phyloP scores from a whole-genome alignment of 53 echinoderm and acorn worm genomes.

The Astropecten irregularis region DNA sequence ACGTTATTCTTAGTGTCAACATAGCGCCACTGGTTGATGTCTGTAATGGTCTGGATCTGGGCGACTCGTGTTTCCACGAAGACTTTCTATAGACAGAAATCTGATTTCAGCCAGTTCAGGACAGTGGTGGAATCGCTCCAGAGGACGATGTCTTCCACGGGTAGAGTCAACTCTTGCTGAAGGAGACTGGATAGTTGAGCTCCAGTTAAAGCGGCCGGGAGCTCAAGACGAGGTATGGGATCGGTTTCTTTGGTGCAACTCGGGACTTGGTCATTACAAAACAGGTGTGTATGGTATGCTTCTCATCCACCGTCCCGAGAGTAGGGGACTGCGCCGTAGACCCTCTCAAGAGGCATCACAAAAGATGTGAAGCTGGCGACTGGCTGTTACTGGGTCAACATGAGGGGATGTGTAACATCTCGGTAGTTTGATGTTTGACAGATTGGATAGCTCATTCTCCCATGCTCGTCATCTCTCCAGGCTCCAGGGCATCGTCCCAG shows the following conservation, averaged over 20 bases:
- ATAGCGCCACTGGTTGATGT: background rate
- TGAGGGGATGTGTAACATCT: constrained; percentile 11
- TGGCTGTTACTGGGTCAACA: too few relatives aligned
- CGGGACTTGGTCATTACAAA: constrained; percentile 18
- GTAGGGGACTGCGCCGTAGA: background rate
- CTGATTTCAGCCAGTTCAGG: constrained; percentile 25
- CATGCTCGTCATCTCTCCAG: constrained; percentile 17
- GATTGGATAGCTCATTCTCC: background rate
- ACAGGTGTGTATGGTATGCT: background rate
- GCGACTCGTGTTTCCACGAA: constrained; percentile 39
- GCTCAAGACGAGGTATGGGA: background rate
- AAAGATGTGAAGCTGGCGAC: too few relatives aligned
- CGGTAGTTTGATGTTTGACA: constrained; percentile 10
- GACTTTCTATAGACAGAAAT: constrained; percentile 10
- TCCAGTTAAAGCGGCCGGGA: background rate
- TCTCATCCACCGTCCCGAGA: background rate
- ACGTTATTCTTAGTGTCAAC: too few relatives aligned
- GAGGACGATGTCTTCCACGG: background rate
- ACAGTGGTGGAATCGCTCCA: constrained; percentile 9
- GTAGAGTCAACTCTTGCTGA: background rate
- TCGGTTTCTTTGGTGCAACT: constrained; percentile 3
- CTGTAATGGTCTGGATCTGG: constrained; percentile 26
- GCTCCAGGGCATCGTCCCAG: constrained; percentile 17
- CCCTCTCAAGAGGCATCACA: background rate
- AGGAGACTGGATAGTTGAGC: background rate